Evolutionary conservation across 2,113 vertebrate genomes (phyloP).

Genomic region (Toxotes chatareus): DNA sequence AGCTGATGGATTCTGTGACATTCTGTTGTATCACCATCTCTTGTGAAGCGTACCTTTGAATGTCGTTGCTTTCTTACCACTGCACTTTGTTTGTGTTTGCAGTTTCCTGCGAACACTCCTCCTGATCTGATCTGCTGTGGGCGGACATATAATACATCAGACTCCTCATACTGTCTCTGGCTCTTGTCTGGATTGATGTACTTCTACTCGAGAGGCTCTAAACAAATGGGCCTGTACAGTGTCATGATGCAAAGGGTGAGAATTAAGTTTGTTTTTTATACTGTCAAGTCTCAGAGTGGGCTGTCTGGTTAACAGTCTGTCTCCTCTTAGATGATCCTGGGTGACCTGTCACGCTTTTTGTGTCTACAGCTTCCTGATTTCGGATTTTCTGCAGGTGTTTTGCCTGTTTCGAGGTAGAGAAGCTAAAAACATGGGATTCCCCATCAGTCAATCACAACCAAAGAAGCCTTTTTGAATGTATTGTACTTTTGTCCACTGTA

Average conservation of each 20-base stretch:
- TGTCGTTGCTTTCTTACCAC: not conserved
- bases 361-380: slow-evolving; percentile 93
- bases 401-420: too few species aligned
- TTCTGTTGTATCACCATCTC: slow-evolving; percentile 83
- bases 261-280: too few species aligned
- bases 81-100: not conserved
- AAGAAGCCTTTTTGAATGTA: too few species aligned
- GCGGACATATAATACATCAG: slow-evolving; percentile 82
- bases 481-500: too few species aligned
- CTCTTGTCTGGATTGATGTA: slow-evolving; percentile 89
- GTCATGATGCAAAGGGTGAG: slow-evolving; percentile 93
- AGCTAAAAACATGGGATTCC: too few species aligned
- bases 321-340: slow-evolving; percentile 87
- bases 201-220: slow-evolving; percentile 89
- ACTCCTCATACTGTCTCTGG: slow-evolving; percentile 86
- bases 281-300: not conserved
- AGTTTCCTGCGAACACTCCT: slow-evolving; percentile 79
- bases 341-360: slow-evolving; percentile 92
- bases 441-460: too few species aligned
- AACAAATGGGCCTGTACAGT: slow-evolving; percentile 88
- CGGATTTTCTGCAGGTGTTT: slow-evolving; percentile 86
- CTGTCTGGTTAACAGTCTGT: not conserved
- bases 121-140: slow-evolving; percentile 78
- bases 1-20: slow-evolving; percentile 87
- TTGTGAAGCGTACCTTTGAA: not conserved